Conservation (phyloP, 2,113 vertebrate species). For the Pogona vitticeps region DNA sequence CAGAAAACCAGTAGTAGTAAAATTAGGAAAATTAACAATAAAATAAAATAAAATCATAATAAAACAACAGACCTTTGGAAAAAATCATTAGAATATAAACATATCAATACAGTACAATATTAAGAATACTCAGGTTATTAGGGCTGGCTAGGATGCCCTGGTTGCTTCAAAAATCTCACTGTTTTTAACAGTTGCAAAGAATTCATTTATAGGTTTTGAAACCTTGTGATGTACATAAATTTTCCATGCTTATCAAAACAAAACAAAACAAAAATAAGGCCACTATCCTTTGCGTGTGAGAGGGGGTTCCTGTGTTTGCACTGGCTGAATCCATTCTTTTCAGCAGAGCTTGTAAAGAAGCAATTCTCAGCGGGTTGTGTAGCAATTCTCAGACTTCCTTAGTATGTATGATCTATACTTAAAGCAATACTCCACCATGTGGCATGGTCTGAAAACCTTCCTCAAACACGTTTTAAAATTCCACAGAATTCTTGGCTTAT, state of each 20-base stretch:
- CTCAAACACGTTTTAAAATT: not conserved
- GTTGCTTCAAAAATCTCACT: not conserved
- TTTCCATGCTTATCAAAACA: not conserved
- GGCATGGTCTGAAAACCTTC: conserved; percentile 61
- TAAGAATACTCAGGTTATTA: not conserved
- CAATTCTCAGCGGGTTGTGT: not conserved
- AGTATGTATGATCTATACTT: conserved; percentile 31
- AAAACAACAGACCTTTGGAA: not conserved
- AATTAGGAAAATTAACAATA: not conserved
- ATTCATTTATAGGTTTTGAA: too few species aligned
- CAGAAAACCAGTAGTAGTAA: too few species aligned
- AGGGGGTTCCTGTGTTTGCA: too few species aligned
- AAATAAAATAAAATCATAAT: not conserved
- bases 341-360: not conserved
- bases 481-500: not conserved
- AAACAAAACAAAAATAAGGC: not conserved
- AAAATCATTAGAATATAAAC: not conserved
- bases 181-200: not conserved
- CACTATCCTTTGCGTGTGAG: not conserved
- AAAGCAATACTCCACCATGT: conserved; percentile 80
- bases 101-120: not conserved
- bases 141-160: not conserved
- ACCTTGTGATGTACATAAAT: too few species aligned
- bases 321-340: not conserved
- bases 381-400: not conserved